Evolutionary conservation across 2,797 vertebrate genomes (phyloP).

Genomic region (Sus cebifrons): DNA sequence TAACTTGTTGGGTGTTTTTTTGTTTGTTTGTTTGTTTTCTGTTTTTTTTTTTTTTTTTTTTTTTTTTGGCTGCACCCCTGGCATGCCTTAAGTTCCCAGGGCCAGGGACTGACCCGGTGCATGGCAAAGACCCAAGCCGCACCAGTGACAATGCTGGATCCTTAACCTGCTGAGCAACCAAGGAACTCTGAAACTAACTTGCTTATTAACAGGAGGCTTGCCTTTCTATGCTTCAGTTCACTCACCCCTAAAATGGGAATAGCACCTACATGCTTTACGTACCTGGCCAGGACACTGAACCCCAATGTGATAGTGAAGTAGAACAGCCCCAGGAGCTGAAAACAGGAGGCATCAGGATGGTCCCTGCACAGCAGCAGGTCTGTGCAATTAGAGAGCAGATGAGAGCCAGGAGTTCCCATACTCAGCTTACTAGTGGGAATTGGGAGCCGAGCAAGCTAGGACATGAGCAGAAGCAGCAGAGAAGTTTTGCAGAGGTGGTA

Average conservation of each 20-base stretch:
- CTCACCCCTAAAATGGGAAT: conserved; percentile 14
- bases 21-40: no score
- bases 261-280: background rate
- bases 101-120: no score
- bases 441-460: background rate
- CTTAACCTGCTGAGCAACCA: no score
- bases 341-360: background rate
- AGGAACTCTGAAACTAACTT: background rate
- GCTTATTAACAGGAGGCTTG: background rate
- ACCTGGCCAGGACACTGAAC: background rate
- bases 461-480: background rate
- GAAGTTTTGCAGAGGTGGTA: conserved; percentile 9
- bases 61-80: no score
- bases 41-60: no score
- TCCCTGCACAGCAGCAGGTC: background rate
- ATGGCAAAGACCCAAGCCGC: no score
- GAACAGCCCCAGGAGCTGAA: background rate
- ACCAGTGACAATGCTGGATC: no score
- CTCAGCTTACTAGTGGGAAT: background rate
- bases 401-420: background rate
- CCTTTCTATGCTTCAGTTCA: background rate
- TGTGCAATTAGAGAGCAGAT: background rate
- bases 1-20: no score
- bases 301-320: background rate
- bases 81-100: no score